These are phyloP conservation scores for Falcaria lacertinaria DNA, from an alignment of 2,888 invertebrate species.

Conservation along the genomic window DNA sequence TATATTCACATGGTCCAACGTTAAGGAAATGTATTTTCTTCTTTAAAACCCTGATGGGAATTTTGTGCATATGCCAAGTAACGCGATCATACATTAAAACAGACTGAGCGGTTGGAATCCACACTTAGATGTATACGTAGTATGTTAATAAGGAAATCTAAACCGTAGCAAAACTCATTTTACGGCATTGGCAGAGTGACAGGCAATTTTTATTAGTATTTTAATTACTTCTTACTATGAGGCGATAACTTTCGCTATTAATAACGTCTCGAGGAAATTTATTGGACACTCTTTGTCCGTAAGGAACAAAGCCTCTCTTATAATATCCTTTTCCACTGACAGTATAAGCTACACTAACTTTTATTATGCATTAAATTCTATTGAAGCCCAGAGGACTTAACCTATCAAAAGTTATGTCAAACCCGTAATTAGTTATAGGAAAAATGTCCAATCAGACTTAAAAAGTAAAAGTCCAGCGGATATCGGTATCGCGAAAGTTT, in stretches of 20 bases:
- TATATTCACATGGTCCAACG: no score
- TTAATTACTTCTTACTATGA: slow-evolving; percentile 2
- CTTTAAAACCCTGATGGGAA: no score
- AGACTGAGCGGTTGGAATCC: no score
- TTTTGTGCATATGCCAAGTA: no score
- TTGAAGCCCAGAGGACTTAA: not conserved
- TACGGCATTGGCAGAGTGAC: not conserved
- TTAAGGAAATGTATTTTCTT: no score
- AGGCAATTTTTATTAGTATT: slow-evolving; percentile 1
- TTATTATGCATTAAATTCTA: not conserved
- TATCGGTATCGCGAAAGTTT: slow-evolving; percentile 38
- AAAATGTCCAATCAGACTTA: slow-evolving; percentile 20
- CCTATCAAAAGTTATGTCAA: not conserved
- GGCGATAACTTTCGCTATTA: slow-evolving; percentile 2
- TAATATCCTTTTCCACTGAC: not conserved
- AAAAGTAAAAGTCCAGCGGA: slow-evolving; percentile 27
- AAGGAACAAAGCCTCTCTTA: not conserved
- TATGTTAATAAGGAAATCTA: not conserved
- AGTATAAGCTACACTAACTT: not conserved
- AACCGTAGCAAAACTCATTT: not conserved
- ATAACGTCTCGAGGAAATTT: not conserved
- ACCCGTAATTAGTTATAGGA: slow-evolving; percentile 4
- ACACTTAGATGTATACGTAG: no score
- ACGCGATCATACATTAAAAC: no score
- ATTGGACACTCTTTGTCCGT: not conserved